Evolutionary conservation across 2,113 vertebrate species (phyloP).

Genomic region (Pelecanoides urinatrix): DNA sequence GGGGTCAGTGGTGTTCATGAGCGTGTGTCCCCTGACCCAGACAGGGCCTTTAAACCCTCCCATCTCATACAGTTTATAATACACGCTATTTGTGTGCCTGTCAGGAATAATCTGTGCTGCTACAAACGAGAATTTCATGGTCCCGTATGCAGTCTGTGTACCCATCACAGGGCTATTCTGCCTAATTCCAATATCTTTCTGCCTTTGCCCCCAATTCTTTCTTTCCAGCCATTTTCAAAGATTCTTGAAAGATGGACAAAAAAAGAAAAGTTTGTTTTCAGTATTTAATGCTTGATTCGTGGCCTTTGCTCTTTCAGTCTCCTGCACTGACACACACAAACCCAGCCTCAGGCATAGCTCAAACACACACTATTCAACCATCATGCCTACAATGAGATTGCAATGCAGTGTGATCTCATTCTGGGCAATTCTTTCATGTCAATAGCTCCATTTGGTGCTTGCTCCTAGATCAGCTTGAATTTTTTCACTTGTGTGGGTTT

Average conservation of each 20-base stretch:
- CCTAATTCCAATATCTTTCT: not conserved
- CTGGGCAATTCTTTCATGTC: not conserved
- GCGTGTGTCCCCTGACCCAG: not conserved
- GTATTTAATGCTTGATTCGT: not conserved
- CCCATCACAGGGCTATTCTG: not conserved
- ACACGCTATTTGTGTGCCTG: not conserved
- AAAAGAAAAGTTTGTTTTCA: not conserved
- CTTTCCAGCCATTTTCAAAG: not conserved
- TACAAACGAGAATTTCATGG: not conserved
- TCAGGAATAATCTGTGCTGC: not conserved
- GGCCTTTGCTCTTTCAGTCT: not conserved
- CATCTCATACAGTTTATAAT: not conserved
- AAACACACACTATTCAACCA: not conserved
- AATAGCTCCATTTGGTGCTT: not conserved
- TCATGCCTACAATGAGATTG: not conserved
- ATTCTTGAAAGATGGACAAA: not conserved
- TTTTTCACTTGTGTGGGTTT: not conserved
- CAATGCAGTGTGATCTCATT: not conserved
- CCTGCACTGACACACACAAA: not conserved
- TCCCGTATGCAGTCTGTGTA: not conserved
- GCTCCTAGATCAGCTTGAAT: not conserved
- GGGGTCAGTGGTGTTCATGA: not conserved
- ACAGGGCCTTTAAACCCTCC: not conserved
- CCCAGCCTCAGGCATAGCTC: not conserved
- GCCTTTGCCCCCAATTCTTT: not conserved